These are phyloP conservation scores for Esox niger DNA, from an alignment of 2,113 vertebrate genomes.

Conservation along the genomic window DNA sequence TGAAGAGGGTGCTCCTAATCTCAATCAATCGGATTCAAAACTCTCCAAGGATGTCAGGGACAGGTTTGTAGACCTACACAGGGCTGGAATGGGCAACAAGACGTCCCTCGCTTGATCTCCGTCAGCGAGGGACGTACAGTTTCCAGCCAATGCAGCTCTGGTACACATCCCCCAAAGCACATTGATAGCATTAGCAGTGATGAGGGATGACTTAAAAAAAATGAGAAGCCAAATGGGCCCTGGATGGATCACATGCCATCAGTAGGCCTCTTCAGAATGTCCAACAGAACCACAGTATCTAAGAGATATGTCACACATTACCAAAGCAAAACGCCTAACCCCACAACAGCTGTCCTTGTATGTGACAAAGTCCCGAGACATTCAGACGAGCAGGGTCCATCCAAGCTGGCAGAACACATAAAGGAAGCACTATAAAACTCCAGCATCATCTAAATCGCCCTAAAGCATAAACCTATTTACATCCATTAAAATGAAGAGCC, in stretches of 20 bases:
- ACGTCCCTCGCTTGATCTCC: too few relatives aligned
- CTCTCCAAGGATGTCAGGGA: too few relatives aligned
- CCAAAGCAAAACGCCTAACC: background rate
- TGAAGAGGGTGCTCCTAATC: too few relatives aligned
- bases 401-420: background rate
- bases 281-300: background rate
- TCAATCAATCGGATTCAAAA: too few relatives aligned
- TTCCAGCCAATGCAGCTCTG: too few relatives aligned
- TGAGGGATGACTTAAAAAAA: too few relatives aligned
- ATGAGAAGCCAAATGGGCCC: too few relatives aligned
- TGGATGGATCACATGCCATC: background rate
- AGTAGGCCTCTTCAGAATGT: background rate
- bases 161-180: too few relatives aligned
- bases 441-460: conserved; percentile 12
- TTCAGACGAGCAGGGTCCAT: background rate
- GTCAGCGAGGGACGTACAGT: too few relatives aligned
- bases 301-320: background rate
- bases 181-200: too few relatives aligned
- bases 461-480: background rate
- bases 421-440: background rate
- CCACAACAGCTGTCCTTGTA: background rate
- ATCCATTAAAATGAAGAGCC: background rate
- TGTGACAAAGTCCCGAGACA: background rate
- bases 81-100: too few relatives aligned
- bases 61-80: too few relatives aligned